phyloP scores from a whole-genome alignment of 2,888 invertebrate species.

The Archips crataeganus region DNA sequence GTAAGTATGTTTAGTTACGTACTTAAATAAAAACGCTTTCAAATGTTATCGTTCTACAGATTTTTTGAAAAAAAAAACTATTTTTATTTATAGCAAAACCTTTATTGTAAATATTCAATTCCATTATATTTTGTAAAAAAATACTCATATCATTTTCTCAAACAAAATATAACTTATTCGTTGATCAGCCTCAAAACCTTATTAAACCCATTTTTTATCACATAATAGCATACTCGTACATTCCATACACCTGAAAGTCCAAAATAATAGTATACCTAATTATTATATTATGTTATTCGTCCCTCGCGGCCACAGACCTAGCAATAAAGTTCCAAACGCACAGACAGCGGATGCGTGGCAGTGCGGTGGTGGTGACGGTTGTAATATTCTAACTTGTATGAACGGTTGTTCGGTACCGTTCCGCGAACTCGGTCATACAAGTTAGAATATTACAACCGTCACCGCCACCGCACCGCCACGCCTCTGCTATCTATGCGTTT shows the following conservation, averaged over 20 bases:
- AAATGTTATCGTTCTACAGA: too few species aligned
- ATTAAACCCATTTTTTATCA: slow-evolving; percentile 6
- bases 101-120: slow-evolving; percentile 25
- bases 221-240: neutral
- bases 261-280: neutral
- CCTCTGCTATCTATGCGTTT: too few species aligned
- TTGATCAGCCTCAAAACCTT: neutral
- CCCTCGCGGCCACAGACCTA: neutral
- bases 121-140: slow-evolving; percentile 1
- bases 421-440: too few species aligned
- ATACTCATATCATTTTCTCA: neutral
- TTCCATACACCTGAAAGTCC: neutral
- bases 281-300: neutral
- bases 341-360: too few species aligned
- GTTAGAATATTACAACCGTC: too few species aligned
- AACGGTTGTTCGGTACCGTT: too few species aligned
- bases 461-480: too few species aligned
- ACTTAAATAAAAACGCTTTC: too few species aligned
- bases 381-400: too few species aligned
- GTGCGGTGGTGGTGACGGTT: too few species aligned
- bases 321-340: too few species aligned
- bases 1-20: neutral
- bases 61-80: neutral
- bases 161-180: slow-evolving; percentile 8
- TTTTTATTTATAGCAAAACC: neutral